These are phyloP conservation scores for Gallinago media DNA, from an alignment of 2,113 vertebrate genomes.

Conservation along the genomic window DNA sequence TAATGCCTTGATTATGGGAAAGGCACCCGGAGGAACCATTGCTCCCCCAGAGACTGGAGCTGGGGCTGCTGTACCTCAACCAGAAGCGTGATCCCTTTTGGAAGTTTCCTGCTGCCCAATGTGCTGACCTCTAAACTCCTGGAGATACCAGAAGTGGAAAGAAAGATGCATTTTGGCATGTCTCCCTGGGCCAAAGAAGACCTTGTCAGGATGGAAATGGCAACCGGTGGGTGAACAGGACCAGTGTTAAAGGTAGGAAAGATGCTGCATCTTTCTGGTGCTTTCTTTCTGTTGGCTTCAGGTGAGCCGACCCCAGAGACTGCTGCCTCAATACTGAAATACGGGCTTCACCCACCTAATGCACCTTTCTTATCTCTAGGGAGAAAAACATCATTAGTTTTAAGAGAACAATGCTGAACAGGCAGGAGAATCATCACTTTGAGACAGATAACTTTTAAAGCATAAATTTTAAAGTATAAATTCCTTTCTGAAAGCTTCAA, in stretches of 20 bases:
- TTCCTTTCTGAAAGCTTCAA: background rate
- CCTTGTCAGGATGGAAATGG: background rate
- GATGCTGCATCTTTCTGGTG: background rate
- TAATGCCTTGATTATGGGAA: background rate
- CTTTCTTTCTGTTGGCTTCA: background rate
- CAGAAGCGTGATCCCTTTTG: background rate
- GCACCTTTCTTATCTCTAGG: background rate
- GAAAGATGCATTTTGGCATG: background rate
- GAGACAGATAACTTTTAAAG: background rate
- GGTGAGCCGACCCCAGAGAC: background rate
- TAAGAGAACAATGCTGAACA: background rate
- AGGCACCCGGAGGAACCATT: fast-evolving
- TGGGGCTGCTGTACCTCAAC: background rate
- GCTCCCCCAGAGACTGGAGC: background rate
- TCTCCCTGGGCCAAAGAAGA: background rate
- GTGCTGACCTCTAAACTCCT: background rate
- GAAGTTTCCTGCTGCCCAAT: background rate
- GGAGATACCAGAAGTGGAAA: background rate
- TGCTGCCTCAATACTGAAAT: background rate
- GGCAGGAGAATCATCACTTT: background rate
- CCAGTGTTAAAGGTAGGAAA: background rate
- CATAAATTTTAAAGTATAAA: too few species aligned
- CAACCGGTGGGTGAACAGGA: background rate
- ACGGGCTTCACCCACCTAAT: background rate
- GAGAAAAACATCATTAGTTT: background rate